Evolutionary conservation across 2,797 vertebrate genomes (phyloP), one percentile per base, ranked within the genome.

Genomic region (Mus caroli): DNA sequence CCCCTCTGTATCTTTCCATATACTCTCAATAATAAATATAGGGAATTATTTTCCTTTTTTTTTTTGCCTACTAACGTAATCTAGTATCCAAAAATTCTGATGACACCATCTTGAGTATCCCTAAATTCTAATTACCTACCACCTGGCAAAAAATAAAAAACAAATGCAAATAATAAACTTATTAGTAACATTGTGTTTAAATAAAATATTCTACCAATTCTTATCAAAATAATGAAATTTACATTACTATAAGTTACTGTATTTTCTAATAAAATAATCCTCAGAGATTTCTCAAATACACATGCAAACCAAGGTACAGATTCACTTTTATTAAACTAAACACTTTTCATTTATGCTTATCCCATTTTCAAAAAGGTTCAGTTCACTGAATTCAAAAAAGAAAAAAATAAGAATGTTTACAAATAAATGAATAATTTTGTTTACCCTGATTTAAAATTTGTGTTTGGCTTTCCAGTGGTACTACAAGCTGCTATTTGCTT

Each of bases 371-470:
- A 71, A 90, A 96, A 12, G 50, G 3, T 17, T 97, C 73, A 92
- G 83, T 96, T 96, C 58, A 75, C 22, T 58, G 76, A 84, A 88
- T 22, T 82, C 88, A 64, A 93, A 96, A 94, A 77, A 88, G 20
- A 96, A 31, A 69, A 71, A 92, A 96, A 95, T 94, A 92, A 94
- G 83, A 92, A 86, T 97, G 83, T 96, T 96, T 96, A 96, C 94
- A 85, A 97, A 96, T 97, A 97, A 96, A 94, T 95, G 77, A 96
- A 69, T 88, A 84, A 93, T 96, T 97, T 95, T 97, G 87, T 94
- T 96, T 97, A 97, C 46, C 26, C 84, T 9, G 56, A 95, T 97
- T 96, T 95, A 95, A 95, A 92, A 85, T 88, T 94, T 80, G 85
- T 95, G 46, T 96, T 96, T 97, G 92, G 50, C 62, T 96, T 97